A percentile compares a stretch with the other conserved stretches of the same genome.
Conservation (phyloP, 2,797 vertebrate genomes). For the Florisuga fusca region DNA sequence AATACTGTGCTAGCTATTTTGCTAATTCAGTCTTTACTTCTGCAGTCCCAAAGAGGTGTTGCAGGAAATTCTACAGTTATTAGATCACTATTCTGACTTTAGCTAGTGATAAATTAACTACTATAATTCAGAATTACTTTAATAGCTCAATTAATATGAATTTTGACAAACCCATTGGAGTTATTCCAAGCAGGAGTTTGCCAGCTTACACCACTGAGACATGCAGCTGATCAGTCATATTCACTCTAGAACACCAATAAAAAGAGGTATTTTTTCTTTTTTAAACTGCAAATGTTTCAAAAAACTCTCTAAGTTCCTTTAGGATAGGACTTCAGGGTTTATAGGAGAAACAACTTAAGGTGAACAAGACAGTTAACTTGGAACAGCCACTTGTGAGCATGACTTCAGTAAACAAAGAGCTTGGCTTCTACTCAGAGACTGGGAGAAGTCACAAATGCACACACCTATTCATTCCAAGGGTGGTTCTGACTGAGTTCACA, state of each 20-base stretch:
- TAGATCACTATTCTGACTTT: background rate
- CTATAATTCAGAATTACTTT: background rate
- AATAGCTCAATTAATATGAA: background rate
- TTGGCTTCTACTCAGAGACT: background rate
- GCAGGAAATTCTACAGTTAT: background rate
- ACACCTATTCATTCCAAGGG: rapidly evolving
- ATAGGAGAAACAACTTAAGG: background rate
- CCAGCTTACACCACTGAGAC: background rate
- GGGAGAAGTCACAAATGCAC: background rate
- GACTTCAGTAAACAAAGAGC: background rate
- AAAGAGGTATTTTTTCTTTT: background rate
- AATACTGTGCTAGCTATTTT: background rate
- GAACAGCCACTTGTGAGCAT: background rate
- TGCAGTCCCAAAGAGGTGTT: background rate
- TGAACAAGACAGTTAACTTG: background rate
- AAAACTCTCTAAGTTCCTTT: background rate
- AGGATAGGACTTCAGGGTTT: background rate
- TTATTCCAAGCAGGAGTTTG: background rate
- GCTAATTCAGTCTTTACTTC: background rate
- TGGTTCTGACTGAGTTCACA: background rate
- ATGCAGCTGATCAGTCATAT: background rate
- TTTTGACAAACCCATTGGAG: background rate
- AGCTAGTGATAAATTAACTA: background rate
- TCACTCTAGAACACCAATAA: background rate
- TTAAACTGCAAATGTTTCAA: background rate